phyloP scores from a whole-genome alignment of 1,140 invertebrate genomes.

The Parapsyche elsis region DNA sequence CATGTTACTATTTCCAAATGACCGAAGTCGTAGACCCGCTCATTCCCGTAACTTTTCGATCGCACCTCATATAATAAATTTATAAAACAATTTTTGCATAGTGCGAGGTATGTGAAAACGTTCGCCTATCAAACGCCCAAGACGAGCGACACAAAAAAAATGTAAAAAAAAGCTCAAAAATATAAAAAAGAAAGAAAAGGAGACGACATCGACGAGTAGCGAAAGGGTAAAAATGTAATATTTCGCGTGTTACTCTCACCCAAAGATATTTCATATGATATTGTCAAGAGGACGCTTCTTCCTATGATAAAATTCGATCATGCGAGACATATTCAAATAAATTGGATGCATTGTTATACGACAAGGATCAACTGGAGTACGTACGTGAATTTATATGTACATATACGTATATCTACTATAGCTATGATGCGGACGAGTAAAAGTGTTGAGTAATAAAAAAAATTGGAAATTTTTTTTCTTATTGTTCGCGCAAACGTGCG shows the following conservation, averaged over 20 bases:
- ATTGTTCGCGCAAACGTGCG: neutral
- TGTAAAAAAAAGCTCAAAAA: neutral
- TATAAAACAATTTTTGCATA: no score
- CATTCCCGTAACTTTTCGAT: no score
- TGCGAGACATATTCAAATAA: slow-evolving; percentile 37
- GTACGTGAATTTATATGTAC: neutral
- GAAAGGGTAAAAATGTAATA: slow-evolving; percentile 34
- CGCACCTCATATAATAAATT: no score
- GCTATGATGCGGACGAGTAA: no score
- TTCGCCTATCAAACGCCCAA: neutral
- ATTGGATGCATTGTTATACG: slow-evolving; percentile 37
- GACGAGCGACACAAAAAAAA: neutral
- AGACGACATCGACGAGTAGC: neutral
- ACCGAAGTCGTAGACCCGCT: no score
- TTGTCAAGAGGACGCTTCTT: slow-evolving; percentile 31
- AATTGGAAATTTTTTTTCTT: neutral
- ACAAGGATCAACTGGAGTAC: neutral
- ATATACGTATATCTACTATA: neutral
- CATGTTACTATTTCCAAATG: no score
- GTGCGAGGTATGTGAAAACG: neutral
- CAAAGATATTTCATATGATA: slow-evolving; percentile 37
- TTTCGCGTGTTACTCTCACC: slow-evolving; percentile 21
- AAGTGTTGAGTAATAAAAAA: neutral
- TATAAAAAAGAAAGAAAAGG: neutral
- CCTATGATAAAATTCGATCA: slow-evolving; percentile 35